Base-by-base conservation (phyloP, 2,888 invertebrate species). In the Cosmia pyralina region DNA sequence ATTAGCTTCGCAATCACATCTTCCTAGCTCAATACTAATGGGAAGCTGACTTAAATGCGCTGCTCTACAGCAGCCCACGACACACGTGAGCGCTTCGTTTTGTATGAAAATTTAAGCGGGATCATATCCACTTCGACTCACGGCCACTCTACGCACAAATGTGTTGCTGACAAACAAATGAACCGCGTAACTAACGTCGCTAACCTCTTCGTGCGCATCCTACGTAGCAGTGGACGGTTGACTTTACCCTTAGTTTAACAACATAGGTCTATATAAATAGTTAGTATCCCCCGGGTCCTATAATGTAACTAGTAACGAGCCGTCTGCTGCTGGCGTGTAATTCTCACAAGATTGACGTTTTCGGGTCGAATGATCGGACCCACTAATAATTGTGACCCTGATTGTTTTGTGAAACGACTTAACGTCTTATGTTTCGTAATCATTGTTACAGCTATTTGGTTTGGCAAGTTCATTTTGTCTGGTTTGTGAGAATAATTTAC, bases 271-370 rank as follows among this genome's bases (percentile, higher is more conserved):
- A 77, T 46, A 75, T 55, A 76, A 77, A 65, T 77, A 63, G 65
- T 57, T 41, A 64, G 83, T 44, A 44, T 55, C 81, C 59, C 84
- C 1, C 4, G 67, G 84, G 75, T 19, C 57, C 69, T 65, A 60
- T 83, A 81, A 68, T 68, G 81, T 81, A 58, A 69, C 81, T 80
- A 52, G 81, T 80, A 81, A 75, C 81, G 28, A 80, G 52, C 72
- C 50, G 72, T 55, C 83, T 74, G 80, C 58, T 62, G 2, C 50
- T 69, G 74, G 74, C 86, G 72, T 72, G 68, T 84, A 84, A 86
- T 84, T 84, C 72, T 63, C 72, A 60, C 64, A 65, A 76, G 79
- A 84, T 78, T 76, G 84, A 86, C 86, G 76, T 76, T 79, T 81
- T 69, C 64, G 38, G 75, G 76, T 71, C 79, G 69, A 70, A 81